These are phyloP conservation scores for Diadumene lineata DNA, from an alignment of 92 coral and sea anemone genomes.

Conservation along the genomic window DNA sequence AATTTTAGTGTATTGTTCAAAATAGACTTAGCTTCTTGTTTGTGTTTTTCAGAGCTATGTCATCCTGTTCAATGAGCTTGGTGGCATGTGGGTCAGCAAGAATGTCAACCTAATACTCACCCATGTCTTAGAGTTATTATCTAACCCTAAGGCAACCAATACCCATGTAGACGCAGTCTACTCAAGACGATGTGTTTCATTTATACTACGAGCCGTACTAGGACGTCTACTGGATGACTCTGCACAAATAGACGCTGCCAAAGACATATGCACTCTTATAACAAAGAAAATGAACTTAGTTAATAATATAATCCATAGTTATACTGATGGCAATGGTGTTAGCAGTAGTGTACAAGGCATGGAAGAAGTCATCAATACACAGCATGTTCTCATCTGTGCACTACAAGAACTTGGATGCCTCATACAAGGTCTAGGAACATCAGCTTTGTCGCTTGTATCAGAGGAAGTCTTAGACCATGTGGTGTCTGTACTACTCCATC, in stretches of 20 bases:
- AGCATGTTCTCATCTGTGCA: slow-evolving; percentile 94
- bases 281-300: slow-evolving; percentile 91
- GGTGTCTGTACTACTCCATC: slow-evolving; percentile 85
- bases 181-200: slow-evolving; percentile 93
- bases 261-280: slow-evolving; percentile 79
- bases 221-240: slow-evolving; percentile 94
- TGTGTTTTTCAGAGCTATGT: slow-evolving; percentile 76
- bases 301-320: slow-evolving; percentile 65
- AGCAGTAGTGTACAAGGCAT: slow-evolving; percentile 65
- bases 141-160: slow-evolving; percentile 93
- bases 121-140: slow-evolving; percentile 88
- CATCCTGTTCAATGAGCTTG: slow-evolving; percentile 91
- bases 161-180: slow-evolving; percentile 99
- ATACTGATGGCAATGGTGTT: slow-evolving; percentile 47
- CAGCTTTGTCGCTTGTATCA: slow-evolving; percentile 78
- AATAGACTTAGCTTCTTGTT: too few relatives aligned
- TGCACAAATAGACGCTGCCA: slow-evolving; percentile 96
- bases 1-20: too few relatives aligned
- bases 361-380: slow-evolving; percentile 91
- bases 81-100: slow-evolving; percentile 92
- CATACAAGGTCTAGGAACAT: slow-evolving; percentile 88
- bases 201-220: slow-evolving; percentile 83
- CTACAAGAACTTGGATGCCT: slow-evolving; percentile 94
- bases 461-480: slow-evolving; percentile 87
- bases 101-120: slow-evolving; percentile 82